Evolutionary conservation across 2,113 vertebrate species (phyloP).

Genomic region (Mus spicilegus): DNA sequence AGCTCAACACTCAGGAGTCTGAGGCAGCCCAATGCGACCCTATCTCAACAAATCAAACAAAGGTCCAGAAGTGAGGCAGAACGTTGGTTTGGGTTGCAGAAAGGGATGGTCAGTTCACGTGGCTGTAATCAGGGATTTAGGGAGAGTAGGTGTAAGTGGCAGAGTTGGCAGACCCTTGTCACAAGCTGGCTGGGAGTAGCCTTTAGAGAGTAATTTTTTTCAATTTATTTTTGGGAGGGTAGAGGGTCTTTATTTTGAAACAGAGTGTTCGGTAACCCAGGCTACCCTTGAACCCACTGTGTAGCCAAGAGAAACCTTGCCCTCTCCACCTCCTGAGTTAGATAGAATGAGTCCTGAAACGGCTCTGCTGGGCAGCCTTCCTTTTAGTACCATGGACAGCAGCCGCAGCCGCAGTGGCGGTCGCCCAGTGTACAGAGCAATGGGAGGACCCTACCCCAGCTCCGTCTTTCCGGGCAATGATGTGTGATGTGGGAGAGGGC

Average conservation of each 20-base stretch:
- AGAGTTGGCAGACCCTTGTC: background rate
- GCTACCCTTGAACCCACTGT: background rate
- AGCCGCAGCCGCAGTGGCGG: background rate
- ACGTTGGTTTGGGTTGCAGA: background rate
- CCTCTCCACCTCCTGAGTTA: background rate
- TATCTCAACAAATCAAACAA: background rate
- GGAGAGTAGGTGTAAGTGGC: background rate
- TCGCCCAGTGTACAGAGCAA: rapidly evolving
- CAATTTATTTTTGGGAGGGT: too few species aligned
- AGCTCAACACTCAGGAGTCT: background rate
- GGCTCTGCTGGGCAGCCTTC: background rate
- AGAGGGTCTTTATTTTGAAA: background rate
- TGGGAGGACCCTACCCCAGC: background rate
- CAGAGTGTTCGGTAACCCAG: background rate
- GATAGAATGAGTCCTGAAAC: background rate
- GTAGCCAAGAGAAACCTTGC: background rate
- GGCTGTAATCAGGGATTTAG: background rate
- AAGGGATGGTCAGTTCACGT: background rate
- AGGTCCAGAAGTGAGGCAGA: background rate
- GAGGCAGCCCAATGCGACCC: background rate
- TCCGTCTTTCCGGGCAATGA: background rate
- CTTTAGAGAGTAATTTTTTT: background rate
- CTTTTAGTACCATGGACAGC: constrained; percentile 77
- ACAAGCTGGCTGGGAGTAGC: background rate
- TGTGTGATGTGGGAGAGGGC: background rate